Evolutionary conservation across 1,140 invertebrate species (phyloP), one percentile per base, ranked within the genome.

Genomic region (Temnothorax longispinosus): DNA sequence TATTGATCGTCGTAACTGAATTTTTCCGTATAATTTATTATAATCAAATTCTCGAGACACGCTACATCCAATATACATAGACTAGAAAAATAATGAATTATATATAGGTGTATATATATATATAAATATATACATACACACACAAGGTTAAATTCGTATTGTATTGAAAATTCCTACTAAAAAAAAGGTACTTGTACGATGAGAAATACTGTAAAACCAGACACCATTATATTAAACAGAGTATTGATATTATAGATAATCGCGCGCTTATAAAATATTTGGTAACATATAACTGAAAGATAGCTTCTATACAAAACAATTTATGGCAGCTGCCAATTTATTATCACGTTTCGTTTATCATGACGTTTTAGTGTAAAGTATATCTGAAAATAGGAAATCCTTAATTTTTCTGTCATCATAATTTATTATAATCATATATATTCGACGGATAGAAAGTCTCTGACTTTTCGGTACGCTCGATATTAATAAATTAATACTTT

Each of bases 1-100:
- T 80, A 80, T 80, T 80, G 18, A 52, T 80, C 27, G 41, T 50
- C 52, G 44, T 18, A 78, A 80, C 65, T 41, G 50, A 80, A 67
- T 27, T 38, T 62, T 50, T 67, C 62, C 62, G 21, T 56, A 80
- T 38, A 80, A 60, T 76, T 76, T 44, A 67, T 52, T 78, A 78
- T 38, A 78, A 65, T 78, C 35, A 21, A 58, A 10, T 65, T 52
- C 32, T 52, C 18, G n/a, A 35, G 58, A 67, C 32, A 47, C n/a
- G 35, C n/a, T 67, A 80, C 47, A 80, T 80, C 13, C 15, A 21
- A 67, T 47, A 38, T 47, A 65, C 38, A 11, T 52, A 67, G 76
- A 80, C 76, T 80, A 80, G 76, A 80, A 80, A 80, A 80, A 80
- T 80, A 80, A 80, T 60, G 11, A 27, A 67, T 80, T 80, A 18